A percentile compares a stretch with the other conserved stretches of the same genome.
Conservation (phyloP, 1,140 invertebrate species). For the Drosophila eugracilis region DNA sequence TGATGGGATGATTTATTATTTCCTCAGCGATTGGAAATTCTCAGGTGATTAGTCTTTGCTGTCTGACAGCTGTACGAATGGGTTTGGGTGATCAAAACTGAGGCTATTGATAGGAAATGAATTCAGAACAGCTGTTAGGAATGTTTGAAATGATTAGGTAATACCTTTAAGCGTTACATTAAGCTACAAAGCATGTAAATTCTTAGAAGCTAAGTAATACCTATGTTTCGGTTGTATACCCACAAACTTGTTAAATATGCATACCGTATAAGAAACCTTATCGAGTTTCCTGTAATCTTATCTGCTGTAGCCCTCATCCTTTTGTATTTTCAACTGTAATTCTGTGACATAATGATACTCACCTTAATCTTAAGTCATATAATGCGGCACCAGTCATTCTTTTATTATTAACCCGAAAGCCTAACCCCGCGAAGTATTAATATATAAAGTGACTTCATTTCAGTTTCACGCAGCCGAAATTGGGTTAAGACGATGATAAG, state of each 20-base stretch:
- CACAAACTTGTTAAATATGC: no score
- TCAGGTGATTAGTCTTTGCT: constrained; percentile 16
- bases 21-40: background rate
- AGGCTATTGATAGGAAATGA: background rate
- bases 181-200: no score
- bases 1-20: constrained; percentile 17
- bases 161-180: no score
- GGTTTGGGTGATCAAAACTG: constrained; percentile 4
- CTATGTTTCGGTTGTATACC: no score
- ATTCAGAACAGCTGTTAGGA: background rate
- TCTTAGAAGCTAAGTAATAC: no score
- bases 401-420: background rate
- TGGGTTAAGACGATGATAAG: constrained; percentile 30
- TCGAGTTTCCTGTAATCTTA: background rate
- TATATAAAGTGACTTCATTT: background rate
- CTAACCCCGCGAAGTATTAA: background rate
- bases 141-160: background rate
- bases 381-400: background rate
- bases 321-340: background rate
- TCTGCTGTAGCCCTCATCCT: no score
- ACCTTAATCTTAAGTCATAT: constrained; percentile 9
- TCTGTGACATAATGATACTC: constrained; percentile 1
- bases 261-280: background rate
- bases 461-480: constrained; percentile 63
- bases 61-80: background rate